Conservation (phyloP, 2,888 invertebrate species). For the Lepidochrysops patricia region DNA sequence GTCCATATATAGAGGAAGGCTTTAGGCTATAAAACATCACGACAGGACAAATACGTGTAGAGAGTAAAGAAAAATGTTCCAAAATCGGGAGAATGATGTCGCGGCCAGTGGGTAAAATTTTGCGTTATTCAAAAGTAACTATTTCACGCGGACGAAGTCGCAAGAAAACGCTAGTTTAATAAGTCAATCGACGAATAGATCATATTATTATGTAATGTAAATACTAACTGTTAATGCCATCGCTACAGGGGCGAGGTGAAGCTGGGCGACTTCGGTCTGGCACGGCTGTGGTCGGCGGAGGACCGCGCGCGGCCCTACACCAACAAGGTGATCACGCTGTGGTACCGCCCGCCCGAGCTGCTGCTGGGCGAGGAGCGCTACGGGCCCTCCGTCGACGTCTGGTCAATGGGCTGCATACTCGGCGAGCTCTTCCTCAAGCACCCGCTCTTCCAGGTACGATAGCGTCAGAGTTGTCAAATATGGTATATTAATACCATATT, state of each 20-base stretch:
- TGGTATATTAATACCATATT: neutral
- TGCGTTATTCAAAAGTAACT: no score
- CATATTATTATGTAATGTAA: no score
- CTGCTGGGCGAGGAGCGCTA: conserved; percentile 97
- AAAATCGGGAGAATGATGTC: no score
- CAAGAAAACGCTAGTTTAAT: no score
- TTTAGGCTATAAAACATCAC: no score
- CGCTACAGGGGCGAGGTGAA: conserved; percentile 96
- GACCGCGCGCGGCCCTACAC: conserved; percentile 97
- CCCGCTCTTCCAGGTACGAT: conserved; percentile 91
- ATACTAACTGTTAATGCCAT: neutral
- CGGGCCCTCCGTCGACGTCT: conserved; percentile 98
- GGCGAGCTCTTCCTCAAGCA: conserved; percentile 97
- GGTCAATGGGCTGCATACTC: conserved; percentile 99
- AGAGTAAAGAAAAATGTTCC: no score
- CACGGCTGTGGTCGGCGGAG: conserved; percentile 95
- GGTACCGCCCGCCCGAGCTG: conserved; percentile 99
- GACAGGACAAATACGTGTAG: no score
- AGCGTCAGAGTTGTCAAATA: neutral
- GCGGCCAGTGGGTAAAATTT: no score
- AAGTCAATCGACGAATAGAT: no score
- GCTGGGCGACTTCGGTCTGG: conserved; percentile 97
- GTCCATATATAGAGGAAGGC: no score
- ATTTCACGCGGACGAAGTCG: no score
- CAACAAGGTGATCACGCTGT: conserved; percentile 97